These are phyloP conservation scores for Sorex araneus DNA, from an alignment of 2,113 vertebrate genomes.

Conservation along the genomic window DNA sequence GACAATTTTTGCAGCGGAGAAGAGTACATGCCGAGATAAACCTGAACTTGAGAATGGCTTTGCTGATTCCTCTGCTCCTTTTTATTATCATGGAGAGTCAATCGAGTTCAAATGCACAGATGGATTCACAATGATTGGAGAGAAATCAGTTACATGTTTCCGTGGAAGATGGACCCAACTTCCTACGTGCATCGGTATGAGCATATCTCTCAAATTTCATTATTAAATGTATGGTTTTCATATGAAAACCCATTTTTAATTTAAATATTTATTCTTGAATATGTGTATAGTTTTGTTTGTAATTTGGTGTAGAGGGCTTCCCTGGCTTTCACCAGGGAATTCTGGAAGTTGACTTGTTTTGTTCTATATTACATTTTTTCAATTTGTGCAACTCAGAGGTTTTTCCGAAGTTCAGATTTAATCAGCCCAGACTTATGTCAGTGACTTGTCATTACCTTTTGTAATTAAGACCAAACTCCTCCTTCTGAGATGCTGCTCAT, in stretches of 20 bases:
- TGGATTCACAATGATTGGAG: conserved; percentile 80
- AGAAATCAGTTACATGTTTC: conserved; percentile 81
- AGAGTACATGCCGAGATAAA: conserved; percentile 42
- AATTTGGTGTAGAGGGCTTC: too few species aligned
- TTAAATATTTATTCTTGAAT: not conserved
- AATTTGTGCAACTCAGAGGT: too few species aligned
- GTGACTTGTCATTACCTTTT: too few species aligned
- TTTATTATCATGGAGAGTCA: conserved; percentile 78
- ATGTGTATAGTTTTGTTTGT: too few species aligned
- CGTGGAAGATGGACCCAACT: conserved; percentile 85
- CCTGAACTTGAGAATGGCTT: not conserved
- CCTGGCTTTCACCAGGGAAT: too few species aligned
- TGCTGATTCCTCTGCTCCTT: rapidly evolving
- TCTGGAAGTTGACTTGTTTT: too few species aligned
- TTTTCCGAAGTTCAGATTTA: too few species aligned
- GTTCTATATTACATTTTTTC: too few species aligned
- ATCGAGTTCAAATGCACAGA: conserved; percentile 73
- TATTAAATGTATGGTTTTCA: not conserved
- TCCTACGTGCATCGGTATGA: conserved; percentile 86
- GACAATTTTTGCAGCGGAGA: conserved; percentile 49
- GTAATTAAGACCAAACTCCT: too few species aligned
- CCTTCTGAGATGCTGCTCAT: too few species aligned
- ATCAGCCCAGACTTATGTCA: too few species aligned
- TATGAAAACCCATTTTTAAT: not conserved
- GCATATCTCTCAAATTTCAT: not conserved